A percentile compares a stretch with the other conserved stretches of the same genome.
Evolutionary conservation across 2,797 vertebrate species (phyloP).

Genomic region (Bryconaethiops microstoma): DNA sequence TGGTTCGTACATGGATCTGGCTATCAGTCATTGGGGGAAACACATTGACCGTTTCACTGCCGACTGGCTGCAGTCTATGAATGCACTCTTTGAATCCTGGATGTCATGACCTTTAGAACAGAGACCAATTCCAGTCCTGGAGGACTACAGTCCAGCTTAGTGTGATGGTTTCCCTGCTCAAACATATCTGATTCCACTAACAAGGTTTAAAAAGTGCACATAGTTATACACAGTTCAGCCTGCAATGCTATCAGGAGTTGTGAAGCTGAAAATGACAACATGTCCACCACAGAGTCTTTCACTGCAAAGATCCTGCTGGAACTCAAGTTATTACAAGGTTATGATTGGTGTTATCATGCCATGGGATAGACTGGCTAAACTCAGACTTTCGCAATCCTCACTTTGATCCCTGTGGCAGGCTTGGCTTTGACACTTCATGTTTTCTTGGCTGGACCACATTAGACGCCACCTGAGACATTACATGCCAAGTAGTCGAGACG

Average conservation of each 20-base stretch:
- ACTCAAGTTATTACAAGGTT: slow-evolving; percentile 36
- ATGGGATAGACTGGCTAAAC: slow-evolving; percentile 28
- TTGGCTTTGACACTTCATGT: slow-evolving; percentile 54
- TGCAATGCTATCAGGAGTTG: too few relatives aligned
- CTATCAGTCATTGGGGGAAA: slow-evolving; percentile 26
- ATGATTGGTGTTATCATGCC: slow-evolving; percentile 38
- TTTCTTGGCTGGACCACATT: slow-evolving; percentile 54
- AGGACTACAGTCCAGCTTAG: background rate
- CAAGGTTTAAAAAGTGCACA: background rate
- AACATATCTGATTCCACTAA: background rate
- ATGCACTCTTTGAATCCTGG: slow-evolving; percentile 1
- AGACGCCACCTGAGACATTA: slow-evolving; percentile 57
- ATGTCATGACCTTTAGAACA: background rate
- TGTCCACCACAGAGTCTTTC: slow-evolving; percentile 19
- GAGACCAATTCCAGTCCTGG: background rate
- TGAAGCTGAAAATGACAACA: slow-evolving; percentile 4
- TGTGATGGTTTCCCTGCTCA: background rate
- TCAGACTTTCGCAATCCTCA: slow-evolving; percentile 19
- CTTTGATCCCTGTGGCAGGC: slow-evolving; percentile 56
- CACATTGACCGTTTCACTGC: background rate
- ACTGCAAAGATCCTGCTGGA: slow-evolving; percentile 25
- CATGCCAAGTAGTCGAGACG: slow-evolving; percentile 49
- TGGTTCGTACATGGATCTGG: slow-evolving; percentile 8
- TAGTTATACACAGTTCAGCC: too few relatives aligned
- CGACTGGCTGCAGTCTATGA: background rate